phyloP scores from a whole-genome alignment of 1,140 invertebrate species.

The Andricus grossulariae region DNA sequence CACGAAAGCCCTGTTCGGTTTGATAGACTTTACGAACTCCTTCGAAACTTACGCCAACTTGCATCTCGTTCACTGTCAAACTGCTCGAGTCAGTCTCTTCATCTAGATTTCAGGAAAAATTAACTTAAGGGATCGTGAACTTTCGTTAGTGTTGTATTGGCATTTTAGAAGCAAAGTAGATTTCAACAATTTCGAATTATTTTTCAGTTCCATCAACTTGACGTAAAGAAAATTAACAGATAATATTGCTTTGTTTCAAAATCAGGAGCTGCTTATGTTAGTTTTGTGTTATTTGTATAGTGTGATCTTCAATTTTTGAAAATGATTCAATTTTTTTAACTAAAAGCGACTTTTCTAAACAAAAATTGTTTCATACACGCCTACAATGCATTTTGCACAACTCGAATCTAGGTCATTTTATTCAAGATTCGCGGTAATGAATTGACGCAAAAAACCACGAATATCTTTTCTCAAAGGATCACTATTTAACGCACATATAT shows the following conservation, averaged over 20 bases:
- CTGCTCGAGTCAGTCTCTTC: slow-evolving; percentile 61
- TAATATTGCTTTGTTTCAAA: not conserved
- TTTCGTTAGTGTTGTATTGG: not conserved
- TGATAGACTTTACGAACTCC: slow-evolving; percentile 74
- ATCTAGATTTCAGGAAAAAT: slow-evolving; percentile 52
- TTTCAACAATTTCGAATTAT: not conserved
- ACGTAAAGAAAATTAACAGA: not conserved
- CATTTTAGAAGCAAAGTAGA: not conserved
- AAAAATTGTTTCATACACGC: no score
- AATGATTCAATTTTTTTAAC: no score
- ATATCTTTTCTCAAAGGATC: no score
- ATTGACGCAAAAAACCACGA: no score
- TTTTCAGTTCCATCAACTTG: not conserved
- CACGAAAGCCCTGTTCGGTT: slow-evolving; percentile 61
- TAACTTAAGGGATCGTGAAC: not conserved
- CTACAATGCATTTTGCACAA: no score
- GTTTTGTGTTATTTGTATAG: no score
- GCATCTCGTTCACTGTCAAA: slow-evolving; percentile 65
- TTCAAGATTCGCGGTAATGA: no score
- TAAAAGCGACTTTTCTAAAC: no score
- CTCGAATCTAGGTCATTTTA: no score
- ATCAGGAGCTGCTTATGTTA: no score
- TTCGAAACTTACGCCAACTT: slow-evolving; percentile 75
- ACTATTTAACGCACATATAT: no score
- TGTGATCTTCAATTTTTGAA: no score